Base-by-base conservation (phyloP, 2,113 vertebrate species). In the Paramisgurnus dabryanus region DNA sequence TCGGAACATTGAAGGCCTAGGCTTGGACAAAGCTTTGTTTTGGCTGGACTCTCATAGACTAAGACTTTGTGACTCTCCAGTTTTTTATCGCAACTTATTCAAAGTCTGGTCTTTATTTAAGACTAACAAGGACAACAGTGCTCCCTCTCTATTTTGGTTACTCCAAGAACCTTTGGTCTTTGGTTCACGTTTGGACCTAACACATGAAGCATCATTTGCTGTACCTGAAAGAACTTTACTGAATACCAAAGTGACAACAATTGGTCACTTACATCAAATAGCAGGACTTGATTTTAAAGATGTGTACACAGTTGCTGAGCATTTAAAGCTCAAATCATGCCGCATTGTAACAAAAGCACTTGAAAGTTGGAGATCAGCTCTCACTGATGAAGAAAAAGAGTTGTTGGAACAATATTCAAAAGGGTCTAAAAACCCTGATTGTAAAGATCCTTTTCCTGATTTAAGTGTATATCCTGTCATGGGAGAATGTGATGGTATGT, bases 151-250 rank as follows among this genome's bases (percentile, higher is more conserved):
- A 1, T 47, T 47, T 47, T 47, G 45, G 6, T 47, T 47, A 47
- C 45, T 47, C 6, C 45, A 47, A 47, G 45, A 47, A 47, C 50
- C 50, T 13, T 17, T 55, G 12, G 50, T 55, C 50, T 5, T 55
- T 55, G 50, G 50, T 5, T 55, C 50, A 13, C 50, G 50, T 5
- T 55, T 55, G 50, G 50, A 55, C 12, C 13, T 55, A 55, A 13
- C 50, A 86, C 72, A 49, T 81, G 85, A 82, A 12, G 13, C 13
- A 12, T 12, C 4, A 13, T 55, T 55, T 17, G 50, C 13, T 15
- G 4, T 55, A 4, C 50, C 13, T 0, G 3, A 55, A 15, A 55
- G 13, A 9, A 47, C 45, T 47, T 47, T 47, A 9, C 9, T 6
- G 6, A 9, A 47, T 47, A 9, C 3, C 45, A 13, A 17, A 5